phyloP scores from a whole-genome alignment of 2,797 vertebrate species.

The Tarsius wallacei region DNA sequence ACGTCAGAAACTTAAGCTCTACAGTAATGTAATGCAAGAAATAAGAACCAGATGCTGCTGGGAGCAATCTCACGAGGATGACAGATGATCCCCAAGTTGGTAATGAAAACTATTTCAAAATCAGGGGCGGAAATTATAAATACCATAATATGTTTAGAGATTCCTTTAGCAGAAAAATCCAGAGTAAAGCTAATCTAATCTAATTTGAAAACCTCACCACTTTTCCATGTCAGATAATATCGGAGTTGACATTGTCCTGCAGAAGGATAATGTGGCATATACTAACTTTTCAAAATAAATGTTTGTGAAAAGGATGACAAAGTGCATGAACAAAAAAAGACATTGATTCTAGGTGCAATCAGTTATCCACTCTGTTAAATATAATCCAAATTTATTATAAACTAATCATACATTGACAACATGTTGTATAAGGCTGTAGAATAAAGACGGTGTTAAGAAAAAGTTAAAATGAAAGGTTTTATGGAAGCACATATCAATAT shows the following conservation, averaged over 20 bases:
- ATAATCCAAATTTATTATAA: background rate
- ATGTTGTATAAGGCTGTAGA: background rate
- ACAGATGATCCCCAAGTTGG: background rate
- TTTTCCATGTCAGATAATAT: background rate
- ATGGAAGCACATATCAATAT: background rate
- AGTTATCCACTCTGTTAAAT: background rate
- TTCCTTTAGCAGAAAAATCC: background rate
- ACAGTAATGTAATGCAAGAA: background rate
- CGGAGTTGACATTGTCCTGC: background rate
- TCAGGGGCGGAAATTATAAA: background rate
- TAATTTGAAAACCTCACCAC: background rate
- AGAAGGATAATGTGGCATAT: too few relatives aligned
- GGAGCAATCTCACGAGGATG: background rate
- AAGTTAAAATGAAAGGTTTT: background rate
- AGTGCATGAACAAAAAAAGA: background rate
- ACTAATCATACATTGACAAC: background rate
- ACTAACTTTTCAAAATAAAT: background rate
- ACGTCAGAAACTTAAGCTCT: background rate
- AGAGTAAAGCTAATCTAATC: background rate
- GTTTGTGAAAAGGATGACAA: background rate
- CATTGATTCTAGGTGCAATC: background rate
- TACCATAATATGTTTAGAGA: background rate
- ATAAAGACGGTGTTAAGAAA: background rate
- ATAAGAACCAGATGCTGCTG: background rate
- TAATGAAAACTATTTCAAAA: background rate